Evolutionary conservation across 2,888 invertebrate species (phyloP).

Genomic region (Synanthedon andrenaeformis): DNA sequence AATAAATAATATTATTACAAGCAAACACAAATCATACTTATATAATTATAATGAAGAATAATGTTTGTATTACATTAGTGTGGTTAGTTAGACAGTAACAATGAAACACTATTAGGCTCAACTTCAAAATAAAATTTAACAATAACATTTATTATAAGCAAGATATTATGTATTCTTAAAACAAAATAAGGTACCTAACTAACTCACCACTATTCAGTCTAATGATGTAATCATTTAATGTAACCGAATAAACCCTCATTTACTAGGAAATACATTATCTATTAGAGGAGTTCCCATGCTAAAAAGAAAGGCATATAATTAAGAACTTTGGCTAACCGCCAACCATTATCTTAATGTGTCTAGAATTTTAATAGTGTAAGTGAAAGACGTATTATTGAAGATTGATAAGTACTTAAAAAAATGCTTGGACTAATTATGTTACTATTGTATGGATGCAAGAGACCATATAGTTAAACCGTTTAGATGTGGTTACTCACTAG

Average conservation of each 20-base stretch:
- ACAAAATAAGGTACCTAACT: too few species aligned
- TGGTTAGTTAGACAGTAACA: too few species aligned
- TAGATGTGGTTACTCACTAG: background rate
- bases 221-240: constrained; percentile 1
- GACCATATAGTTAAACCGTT: background rate
- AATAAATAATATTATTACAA: too few species aligned
- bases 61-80: too few species aligned
- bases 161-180: too few species aligned
- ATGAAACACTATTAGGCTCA: too few species aligned
- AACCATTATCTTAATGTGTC: constrained; percentile 24
- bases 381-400: background rate
- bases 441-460: background rate
- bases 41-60: too few species aligned
- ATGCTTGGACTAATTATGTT: too few species aligned
- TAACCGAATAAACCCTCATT: background rate
- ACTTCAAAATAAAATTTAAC: too few species aligned
- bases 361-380: constrained; percentile 9
- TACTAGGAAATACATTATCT: background rate
- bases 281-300: constrained; percentile 9
- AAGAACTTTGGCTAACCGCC: constrained; percentile 47
- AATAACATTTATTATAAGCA: too few species aligned
- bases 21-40: too few species aligned
- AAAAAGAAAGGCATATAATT: constrained; percentile 43
- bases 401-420: too few species aligned
- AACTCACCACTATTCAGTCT: constrained; percentile 1